Percentiles rank a stretch among this genome's conserved stretches.
Conservation (phyloP, 1,140 invertebrate genomes). For the Caenorhabditis tropicalis region DNA sequence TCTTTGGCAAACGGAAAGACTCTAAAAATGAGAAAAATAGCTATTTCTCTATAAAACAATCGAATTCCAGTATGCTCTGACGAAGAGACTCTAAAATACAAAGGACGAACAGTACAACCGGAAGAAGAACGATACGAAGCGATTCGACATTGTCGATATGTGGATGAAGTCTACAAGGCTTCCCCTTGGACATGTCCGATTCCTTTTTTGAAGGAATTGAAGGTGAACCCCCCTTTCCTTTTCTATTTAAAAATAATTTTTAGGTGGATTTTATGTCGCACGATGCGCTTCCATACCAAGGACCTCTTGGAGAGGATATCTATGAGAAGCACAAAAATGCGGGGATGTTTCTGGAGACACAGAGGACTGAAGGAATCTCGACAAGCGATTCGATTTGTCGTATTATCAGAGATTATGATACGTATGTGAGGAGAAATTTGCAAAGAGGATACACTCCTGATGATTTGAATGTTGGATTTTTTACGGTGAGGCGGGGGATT, state of each 20-base stretch:
- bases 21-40: too few relatives aligned
- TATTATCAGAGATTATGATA: constrained; percentile 26
- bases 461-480: constrained; percentile 19
- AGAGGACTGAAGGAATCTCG: constrained; percentile 42
- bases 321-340: neutral
- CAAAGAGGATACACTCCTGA: neutral
- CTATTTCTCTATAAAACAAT: neutral
- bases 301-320: neutral
- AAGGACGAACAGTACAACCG: constrained; percentile 94
- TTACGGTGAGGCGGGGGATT: neutral
- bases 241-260: constrained; percentile 52
- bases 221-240: constrained; percentile 73
- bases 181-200: constrained; percentile 8
- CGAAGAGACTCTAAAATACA: constrained; percentile 84
- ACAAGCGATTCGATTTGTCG: constrained; percentile 38
- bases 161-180: constrained; percentile 20
- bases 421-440: constrained; percentile 38
- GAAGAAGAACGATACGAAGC: constrained; percentile 88
- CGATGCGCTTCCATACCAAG: constrained; percentile 90
- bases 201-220: constrained; percentile 16
- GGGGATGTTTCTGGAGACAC: constrained; percentile 38
- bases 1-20: too few relatives aligned
- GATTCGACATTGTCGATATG: constrained; percentile 84
- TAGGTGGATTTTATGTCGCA: constrained; percentile 99
- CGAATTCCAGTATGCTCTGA: constrained; percentile 84